Conservation (phyloP, 2,113 vertebrate genomes). For the Orthochromis malagaraziensis region DNA sequence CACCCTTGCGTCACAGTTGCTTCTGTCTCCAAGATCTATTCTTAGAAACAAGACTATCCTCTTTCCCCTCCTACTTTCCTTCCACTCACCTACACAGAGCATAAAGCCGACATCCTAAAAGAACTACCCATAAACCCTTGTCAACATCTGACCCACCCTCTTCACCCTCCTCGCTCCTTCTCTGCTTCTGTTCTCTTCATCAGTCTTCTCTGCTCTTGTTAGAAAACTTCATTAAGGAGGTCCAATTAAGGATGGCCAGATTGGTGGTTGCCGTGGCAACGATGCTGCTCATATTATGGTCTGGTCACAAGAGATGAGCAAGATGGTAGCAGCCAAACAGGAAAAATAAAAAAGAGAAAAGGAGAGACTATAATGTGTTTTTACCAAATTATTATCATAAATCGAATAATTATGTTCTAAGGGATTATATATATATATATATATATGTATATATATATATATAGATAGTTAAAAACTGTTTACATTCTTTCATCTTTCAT, state of each 20-base stretch:
- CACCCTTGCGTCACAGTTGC: slow-evolving; percentile 16
- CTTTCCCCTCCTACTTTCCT: not conserved
- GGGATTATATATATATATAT: not conserved
- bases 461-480: not conserved
- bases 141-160: slow-evolving; percentile 4
- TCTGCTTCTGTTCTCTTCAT: not conserved
- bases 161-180: not conserved
- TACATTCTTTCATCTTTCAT: not conserved
- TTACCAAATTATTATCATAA: not conserved
- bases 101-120: not conserved
- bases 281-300: not conserved
- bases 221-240: slow-evolving; percentile 31
- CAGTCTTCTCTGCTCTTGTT: slow-evolving; percentile 10
- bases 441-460: not conserved
- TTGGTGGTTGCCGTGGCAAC: slow-evolving; percentile 3
- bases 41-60: slow-evolving; percentile 50
- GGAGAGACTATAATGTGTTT: not conserved
- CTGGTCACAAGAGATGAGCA: not conserved
- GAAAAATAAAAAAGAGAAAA: not conserved
- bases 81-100: not conserved
- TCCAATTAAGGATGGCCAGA: slow-evolving; percentile 30
- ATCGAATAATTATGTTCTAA: not conserved
- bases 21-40: slow-evolving; percentile 51
- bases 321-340: not conserved
- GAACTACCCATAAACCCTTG: not conserved